Evolutionary conservation across 2,888 invertebrate species (phyloP).

Genomic region (Aporophyla lueneburgensis): DNA sequence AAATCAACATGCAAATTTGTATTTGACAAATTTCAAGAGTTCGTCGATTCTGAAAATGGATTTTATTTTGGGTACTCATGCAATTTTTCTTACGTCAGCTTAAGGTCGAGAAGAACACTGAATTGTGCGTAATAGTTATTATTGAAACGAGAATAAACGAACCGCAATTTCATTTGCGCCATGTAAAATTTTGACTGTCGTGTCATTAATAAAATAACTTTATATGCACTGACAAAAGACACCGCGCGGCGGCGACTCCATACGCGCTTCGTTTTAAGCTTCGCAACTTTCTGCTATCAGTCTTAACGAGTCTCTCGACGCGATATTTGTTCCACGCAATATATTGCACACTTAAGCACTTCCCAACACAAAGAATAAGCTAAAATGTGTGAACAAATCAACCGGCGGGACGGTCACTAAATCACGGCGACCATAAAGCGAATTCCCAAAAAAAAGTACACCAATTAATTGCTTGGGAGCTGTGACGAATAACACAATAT

Average conservation of each 20-base stretch:
- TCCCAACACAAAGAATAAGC: slow-evolving; percentile 83
- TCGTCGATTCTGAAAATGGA: slow-evolving; percentile 8
- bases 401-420: slow-evolving; percentile 81
- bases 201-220: slow-evolving; percentile 66
- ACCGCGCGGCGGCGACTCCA: slow-evolving; percentile 55
- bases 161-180: slow-evolving; percentile 40
- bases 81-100: slow-evolving; percentile 11
- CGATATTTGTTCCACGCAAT: slow-evolving; percentile 84
- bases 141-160: slow-evolving; percentile 37
- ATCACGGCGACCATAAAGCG: slow-evolving; percentile 84
- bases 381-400: slow-evolving; percentile 86
- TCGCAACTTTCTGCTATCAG: slow-evolving; percentile 78
- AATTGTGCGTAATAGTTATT: slow-evolving; percentile 15
- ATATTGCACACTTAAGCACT: slow-evolving; percentile 85
- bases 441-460: slow-evolving; percentile 82
- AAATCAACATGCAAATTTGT: too few species aligned
- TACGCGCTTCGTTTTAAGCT: slow-evolving; percentile 72
- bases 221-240: slow-evolving; percentile 64
- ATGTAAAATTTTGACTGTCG: slow-evolving; percentile 45
- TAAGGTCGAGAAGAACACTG: slow-evolving; percentile 8
- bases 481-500: slow-evolving; percentile 87
- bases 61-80: not conserved
- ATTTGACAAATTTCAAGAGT: not conserved
- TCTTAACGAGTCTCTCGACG: slow-evolving; percentile 84
- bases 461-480: slow-evolving; percentile 85